Percentiles rank a stretch among this genome's conserved stretches.
These are phyloP conservation scores for Sicus ferrugineus DNA, from an alignment of 2,888 invertebrate species.

Conservation along the genomic window DNA sequence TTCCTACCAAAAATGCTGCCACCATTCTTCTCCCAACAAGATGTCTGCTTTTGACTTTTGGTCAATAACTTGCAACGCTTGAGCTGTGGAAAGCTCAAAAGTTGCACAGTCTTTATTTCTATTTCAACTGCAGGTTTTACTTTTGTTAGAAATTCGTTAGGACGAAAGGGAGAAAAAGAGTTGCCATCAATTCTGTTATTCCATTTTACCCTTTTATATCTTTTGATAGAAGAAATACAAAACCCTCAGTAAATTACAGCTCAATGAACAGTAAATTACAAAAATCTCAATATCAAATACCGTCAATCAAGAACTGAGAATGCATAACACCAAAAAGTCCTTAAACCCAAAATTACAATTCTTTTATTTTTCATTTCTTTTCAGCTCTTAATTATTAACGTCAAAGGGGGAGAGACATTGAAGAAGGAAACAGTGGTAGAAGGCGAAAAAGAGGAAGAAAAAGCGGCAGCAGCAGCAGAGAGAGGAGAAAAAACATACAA, in stretches of 20 bases:
- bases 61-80: constrained; percentile 23
- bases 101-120: too few relatives aligned
- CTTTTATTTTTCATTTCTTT: background rate
- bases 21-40: constrained; percentile 1
- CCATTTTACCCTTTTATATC: too few relatives aligned
- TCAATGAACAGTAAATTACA: background rate
- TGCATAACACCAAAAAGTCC: too few relatives aligned
- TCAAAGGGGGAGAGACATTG: background rate
- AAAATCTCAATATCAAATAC: background rate
- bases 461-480: background rate
- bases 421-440: background rate
- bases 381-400: constrained; percentile 2
- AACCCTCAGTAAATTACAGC: too few relatives aligned
- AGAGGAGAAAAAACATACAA: background rate
- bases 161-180: background rate
- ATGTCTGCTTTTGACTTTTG: constrained; percentile 20
- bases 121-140: background rate
- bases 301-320: too few relatives aligned
- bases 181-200: background rate
- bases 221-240: too few relatives aligned
- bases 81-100: too few relatives aligned
- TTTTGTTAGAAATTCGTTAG: background rate
- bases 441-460: background rate
- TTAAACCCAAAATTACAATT: too few relatives aligned
- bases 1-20: background rate